Conservation (phyloP, 2,888 invertebrate genomes). For the Amphipoea oculea region DNA sequence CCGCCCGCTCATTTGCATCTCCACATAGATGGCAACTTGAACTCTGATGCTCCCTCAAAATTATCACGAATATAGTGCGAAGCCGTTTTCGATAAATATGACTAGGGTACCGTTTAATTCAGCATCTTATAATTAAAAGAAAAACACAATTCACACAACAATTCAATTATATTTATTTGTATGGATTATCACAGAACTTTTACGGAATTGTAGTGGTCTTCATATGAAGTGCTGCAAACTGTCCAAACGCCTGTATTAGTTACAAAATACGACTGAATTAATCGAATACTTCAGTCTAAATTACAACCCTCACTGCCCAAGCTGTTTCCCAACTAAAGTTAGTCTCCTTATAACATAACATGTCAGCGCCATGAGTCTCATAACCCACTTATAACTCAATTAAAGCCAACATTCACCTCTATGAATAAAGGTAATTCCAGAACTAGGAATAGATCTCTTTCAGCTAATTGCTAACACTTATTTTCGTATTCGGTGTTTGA, state of each 20-base stretch:
- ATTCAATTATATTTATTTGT: too few relatives aligned
- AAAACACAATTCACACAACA: neutral
- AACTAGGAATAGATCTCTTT: slow-evolving; percentile 20
- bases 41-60: slow-evolving; percentile 57
- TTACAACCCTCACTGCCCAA: slow-evolving; percentile 22
- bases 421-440: slow-evolving; percentile 11
- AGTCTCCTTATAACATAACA: slow-evolving; percentile 16
- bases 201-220: neutral
- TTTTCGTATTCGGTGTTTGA: slow-evolving; percentile 28
- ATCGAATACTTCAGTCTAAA: slow-evolving; percentile 7
- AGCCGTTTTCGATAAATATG: slow-evolving; percentile 16
- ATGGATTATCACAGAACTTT: neutral
- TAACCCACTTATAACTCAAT: slow-evolving; percentile 45
- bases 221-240: neutral
- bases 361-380: slow-evolving; percentile 27
- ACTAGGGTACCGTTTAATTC: neutral
- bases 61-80: slow-evolving; percentile 50
- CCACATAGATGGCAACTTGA: slow-evolving; percentile 74
- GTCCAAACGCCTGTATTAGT: neutral
- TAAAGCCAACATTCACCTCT: slow-evolving; percentile 33
- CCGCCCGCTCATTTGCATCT: slow-evolving; percentile 84
- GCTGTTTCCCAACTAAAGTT: slow-evolving; percentile 34
- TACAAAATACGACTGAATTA: slow-evolving; percentile 3
- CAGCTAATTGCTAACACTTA: slow-evolving; percentile 27
- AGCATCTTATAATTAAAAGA: neutral